These are phyloP conservation scores for Hydrotaea cyrtoneurina DNA, from an alignment of 2,888 invertebrate species.

Conservation along the genomic window DNA sequence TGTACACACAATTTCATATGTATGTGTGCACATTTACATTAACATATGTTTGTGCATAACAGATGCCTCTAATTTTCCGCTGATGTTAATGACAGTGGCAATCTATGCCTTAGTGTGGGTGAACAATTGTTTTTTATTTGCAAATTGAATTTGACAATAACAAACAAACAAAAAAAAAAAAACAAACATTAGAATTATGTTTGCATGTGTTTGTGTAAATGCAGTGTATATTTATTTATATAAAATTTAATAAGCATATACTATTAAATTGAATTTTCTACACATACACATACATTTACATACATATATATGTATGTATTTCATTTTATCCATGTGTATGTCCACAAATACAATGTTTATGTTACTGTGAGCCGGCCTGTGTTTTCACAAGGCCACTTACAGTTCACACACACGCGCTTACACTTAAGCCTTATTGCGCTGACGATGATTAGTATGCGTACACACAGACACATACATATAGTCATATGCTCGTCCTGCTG, in stretches of 20 bases:
- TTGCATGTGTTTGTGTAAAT: neutral
- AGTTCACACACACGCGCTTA: neutral
- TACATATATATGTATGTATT: too few relatives aligned
- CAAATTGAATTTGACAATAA: slow-evolving; percentile 8
- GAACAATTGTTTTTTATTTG: neutral
- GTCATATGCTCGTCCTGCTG: too few relatives aligned
- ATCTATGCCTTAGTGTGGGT: neutral
- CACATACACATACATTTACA: neutral
- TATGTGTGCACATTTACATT: too few relatives aligned
- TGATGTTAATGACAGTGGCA: neutral
- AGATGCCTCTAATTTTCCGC: neutral
- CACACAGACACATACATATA: too few relatives aligned
- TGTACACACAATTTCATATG: too few relatives aligned
- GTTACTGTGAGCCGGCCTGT: too few relatives aligned
- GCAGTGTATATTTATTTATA: neutral
- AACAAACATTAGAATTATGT: neutral
- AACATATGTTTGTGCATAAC: too few relatives aligned
- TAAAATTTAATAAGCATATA: neutral
- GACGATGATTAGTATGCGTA: too few relatives aligned
- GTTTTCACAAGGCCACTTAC: neutral
- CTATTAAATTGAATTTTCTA: neutral
- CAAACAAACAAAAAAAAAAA: too few relatives aligned
- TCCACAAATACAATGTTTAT: too few relatives aligned
- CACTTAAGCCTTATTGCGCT: neutral
- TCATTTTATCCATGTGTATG: too few relatives aligned